phyloP scores from a whole-genome alignment of 2,888 invertebrate species.

The Theodoxus fluviatilis region DNA sequence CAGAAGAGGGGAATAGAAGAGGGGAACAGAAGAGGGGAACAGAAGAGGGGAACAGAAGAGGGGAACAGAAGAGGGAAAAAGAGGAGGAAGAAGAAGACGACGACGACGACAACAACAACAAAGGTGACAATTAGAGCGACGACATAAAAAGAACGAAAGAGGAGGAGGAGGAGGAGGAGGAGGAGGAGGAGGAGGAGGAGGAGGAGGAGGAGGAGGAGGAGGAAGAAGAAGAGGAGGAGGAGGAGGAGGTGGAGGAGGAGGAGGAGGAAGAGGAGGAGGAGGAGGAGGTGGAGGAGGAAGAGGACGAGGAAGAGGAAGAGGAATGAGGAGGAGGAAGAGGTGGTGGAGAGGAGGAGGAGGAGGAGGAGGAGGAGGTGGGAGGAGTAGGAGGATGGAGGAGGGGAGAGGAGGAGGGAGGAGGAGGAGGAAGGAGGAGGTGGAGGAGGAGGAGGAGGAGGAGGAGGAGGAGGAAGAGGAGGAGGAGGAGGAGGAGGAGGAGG shows the following conservation, averaged over 20 bases:
- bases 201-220: not conserved
- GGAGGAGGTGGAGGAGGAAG: not conserved
- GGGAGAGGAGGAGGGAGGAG: not conserved
- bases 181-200: not conserved
- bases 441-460: not conserved
- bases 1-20: constrained; percentile 9
- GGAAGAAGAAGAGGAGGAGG: constrained; percentile 10
- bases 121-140: not conserved
- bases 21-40: not conserved
- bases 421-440: not conserved
- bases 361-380: not conserved
- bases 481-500: not conserved
- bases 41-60: not conserved
- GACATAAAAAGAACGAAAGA: constrained; percentile 12
- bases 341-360: not conserved
- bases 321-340: not conserved
- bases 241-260: not conserved
- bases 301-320: constrained; percentile 10
- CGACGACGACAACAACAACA: not conserved
- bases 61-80: not conserved
- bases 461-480: not conserved
- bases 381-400: not conserved
- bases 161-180: not conserved
- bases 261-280: not conserved
- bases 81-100: constrained; percentile 3